Percentiles rank a stretch among this genome's conserved stretches.
Conservation (phyloP, 35 echinoderm and acorn worm genomes). For the Heliocidaris erythrogramma region DNA sequence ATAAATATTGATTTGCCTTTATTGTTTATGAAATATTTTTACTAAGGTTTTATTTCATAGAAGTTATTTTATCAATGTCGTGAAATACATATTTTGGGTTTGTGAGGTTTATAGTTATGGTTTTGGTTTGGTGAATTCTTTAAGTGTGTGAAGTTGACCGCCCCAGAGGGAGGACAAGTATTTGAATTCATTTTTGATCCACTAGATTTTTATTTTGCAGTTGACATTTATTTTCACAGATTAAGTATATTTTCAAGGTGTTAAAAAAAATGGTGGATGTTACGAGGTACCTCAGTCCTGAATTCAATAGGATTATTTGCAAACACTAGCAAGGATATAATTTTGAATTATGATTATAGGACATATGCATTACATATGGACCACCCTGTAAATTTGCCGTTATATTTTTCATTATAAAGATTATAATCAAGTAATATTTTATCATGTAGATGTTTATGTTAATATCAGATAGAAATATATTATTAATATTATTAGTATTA, state of each 20-base stretch:
- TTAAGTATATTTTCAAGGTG: neutral
- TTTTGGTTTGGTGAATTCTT: neutral
- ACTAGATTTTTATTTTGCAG: neutral
- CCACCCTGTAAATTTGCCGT: neutral
- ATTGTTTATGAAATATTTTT: neutral
- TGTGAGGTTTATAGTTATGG: neutral
- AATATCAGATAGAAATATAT: slow-evolving; percentile 32
- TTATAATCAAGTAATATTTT: neutral
- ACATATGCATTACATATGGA: neutral
- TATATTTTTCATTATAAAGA: slow-evolving; percentile 8
- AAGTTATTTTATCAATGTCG: neutral
- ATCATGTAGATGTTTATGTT: slow-evolving; percentile 32
- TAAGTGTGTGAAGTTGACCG: neutral
- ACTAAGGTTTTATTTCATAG: neutral
- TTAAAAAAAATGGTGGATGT: neutral
- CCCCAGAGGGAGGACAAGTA: neutral
- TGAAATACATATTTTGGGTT: neutral
- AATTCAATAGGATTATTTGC: neutral
- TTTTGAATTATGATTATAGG: neutral
- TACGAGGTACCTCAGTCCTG: neutral
- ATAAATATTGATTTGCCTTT: neutral
- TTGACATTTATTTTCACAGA: neutral
- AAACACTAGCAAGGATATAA: neutral
- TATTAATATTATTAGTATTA: neutral
- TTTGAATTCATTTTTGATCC: neutral